Conservation (phyloP, 1,140 invertebrate genomes). For the Eurosta solidaginis region DNA sequence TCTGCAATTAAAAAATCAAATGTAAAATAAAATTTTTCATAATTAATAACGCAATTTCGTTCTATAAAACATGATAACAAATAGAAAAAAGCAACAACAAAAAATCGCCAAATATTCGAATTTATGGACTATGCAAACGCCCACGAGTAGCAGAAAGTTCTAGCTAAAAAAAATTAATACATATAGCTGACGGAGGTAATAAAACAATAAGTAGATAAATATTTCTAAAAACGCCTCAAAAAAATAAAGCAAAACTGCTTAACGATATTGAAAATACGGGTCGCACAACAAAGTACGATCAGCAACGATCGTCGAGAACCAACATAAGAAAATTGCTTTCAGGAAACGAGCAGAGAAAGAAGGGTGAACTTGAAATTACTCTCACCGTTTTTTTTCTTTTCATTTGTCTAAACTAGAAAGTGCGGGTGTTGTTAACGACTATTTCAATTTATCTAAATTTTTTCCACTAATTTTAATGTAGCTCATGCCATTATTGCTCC, state of each 20-base stretch:
- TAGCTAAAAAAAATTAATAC: too few species aligned
- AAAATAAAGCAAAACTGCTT: too few species aligned
- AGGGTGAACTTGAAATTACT: neutral
- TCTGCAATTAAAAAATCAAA: too few species aligned
- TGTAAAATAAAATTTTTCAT: too few species aligned
- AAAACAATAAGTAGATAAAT: neutral
- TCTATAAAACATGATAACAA: neutral
- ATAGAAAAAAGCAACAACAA: neutral
- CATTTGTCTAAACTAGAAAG: conserved; percentile 16
- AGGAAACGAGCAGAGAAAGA: neutral
- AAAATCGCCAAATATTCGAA: neutral
- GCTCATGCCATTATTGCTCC: neutral
- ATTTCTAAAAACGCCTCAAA: neutral
- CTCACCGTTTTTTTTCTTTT: neutral
- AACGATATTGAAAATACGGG: too few species aligned
- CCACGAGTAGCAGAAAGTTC: neutral
- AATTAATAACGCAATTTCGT: too few species aligned
- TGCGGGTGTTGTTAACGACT: conserved; percentile 21
- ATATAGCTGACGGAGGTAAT: neutral
- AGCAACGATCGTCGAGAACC: neutral
- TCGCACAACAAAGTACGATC: too few species aligned
- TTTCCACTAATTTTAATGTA: neutral
- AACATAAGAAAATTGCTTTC: neutral
- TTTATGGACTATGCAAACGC: neutral
- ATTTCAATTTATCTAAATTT: neutral